phyloP scores from a whole-genome alignment of 1,140 invertebrate genomes.

The Tetramorium simillimum region DNA sequence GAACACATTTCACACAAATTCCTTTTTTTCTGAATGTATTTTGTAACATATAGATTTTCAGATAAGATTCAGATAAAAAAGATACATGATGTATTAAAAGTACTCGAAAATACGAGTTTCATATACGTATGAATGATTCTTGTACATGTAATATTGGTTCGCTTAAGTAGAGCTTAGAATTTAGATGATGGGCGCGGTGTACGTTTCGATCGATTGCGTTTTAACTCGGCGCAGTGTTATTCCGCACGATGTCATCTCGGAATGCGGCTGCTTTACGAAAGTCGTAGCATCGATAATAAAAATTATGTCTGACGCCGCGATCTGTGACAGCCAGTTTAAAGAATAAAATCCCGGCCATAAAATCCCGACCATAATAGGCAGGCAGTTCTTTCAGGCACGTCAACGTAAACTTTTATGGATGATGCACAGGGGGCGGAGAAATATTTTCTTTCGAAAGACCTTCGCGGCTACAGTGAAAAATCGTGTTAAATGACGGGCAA shows the following conservation, averaged over 20 bases:
- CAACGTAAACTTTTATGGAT: conserved; percentile 52
- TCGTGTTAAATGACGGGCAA: conserved; percentile 14
- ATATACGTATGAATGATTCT: not conserved
- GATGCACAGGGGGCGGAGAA: not conserved
- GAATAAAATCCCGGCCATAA: conserved; percentile 19
- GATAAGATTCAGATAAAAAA: conserved; percentile 5
- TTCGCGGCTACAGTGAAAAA: not conserved
- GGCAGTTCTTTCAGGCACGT: conserved; percentile 27
- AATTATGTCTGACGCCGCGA: conserved; percentile 35
- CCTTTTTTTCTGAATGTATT: not conserved
- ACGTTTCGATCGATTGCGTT: conserved; percentile 30
- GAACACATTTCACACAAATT: not conserved
- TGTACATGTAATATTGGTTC: not conserved
- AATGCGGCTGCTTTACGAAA: conserved; percentile 26
- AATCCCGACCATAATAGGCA: conserved; percentile 32
- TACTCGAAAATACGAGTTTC: not conserved
- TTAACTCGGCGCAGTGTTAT: not conserved
- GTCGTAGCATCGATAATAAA: conserved; percentile 46
- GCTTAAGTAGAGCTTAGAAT: not conserved
- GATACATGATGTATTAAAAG: not conserved
- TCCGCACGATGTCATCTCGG: not conserved
- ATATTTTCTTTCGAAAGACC: conserved; percentile 51
- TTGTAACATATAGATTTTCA: not conserved
- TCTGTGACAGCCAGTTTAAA: conserved; percentile 35
- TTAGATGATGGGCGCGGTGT: not conserved